Evolutionary conservation across 1,140 invertebrate species (phyloP).

Genomic region (Notospermus geniculatus): DNA sequence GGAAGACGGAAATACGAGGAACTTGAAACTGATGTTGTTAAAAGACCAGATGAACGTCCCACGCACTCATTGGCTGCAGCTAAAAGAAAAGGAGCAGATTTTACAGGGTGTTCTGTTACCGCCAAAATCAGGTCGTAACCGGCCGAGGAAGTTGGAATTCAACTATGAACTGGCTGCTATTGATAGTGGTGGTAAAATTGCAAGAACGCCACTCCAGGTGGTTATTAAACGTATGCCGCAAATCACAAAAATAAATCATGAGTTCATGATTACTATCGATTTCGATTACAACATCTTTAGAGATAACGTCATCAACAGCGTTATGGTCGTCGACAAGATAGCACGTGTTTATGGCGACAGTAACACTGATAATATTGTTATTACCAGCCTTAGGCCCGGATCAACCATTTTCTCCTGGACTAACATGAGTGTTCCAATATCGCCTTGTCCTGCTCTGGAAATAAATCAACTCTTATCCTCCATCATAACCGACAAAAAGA

Average conservation of each 20-base stretch:
- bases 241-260: conserved; percentile 44
- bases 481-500: conserved; percentile 58
- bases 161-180: conserved; percentile 73
- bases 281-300: conserved; percentile 71
- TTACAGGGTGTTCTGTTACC: background rate
- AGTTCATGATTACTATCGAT: conserved; percentile 78
- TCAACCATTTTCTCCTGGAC: conserved; percentile 71
- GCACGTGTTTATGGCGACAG: conserved; percentile 73
- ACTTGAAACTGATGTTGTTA: conserved; percentile 71
- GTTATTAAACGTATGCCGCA: conserved; percentile 42
- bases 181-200: conserved; percentile 65
- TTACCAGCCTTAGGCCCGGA: conserved; percentile 63
- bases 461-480: conserved; percentile 70
- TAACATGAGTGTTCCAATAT: conserved; percentile 68
- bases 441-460: conserved; percentile 71
- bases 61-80: background rate
- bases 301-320: conserved; percentile 62
- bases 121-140: background rate
- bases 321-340: conserved; percentile 76
- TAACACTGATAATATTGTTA: conserved; percentile 69
- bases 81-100: background rate
- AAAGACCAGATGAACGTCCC: background rate
- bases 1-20: conserved; percentile 74
- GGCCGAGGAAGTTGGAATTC: background rate
- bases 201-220: conserved; percentile 77